Evolutionary conservation across 2,888 invertebrate species (phyloP).

Genomic region (Ectropis crepuscularia): DNA sequence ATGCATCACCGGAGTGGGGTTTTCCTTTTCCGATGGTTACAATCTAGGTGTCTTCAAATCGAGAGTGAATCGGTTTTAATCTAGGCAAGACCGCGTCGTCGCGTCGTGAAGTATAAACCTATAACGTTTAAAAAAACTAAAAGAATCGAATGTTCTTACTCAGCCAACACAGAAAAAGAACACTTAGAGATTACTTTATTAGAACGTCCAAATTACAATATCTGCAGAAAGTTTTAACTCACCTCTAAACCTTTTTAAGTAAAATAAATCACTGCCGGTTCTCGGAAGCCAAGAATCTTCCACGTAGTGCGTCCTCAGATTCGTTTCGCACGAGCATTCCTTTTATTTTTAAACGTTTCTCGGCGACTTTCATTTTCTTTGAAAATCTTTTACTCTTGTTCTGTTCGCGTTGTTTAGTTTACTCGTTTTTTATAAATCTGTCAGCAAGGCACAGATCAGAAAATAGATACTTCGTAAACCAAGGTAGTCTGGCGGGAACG

Average conservation of each 20-base stretch:
- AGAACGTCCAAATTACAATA: neutral
- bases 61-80: no score
- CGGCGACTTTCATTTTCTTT: slow-evolving; percentile 26
- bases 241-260: slow-evolving; percentile 4
- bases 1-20: no score
- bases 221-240: neutral
- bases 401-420: neutral
- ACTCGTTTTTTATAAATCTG: slow-evolving; percentile 9
- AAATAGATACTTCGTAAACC: no score
- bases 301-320: slow-evolving; percentile 13
- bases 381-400: slow-evolving; percentile 11
- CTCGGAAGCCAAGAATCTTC: slow-evolving; percentile 15
- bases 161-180: no score
- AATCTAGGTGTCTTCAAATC: no score
- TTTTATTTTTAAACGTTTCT: slow-evolving; percentile 11
- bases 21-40: no score
- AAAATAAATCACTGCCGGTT: slow-evolving; percentile 3
- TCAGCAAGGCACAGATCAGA: no score
- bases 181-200: no score
- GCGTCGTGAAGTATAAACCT: no score
- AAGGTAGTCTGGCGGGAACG: neutral
- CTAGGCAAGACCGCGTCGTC: no score
- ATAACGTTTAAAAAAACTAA: no score
- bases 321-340: slow-evolving; percentile 25
- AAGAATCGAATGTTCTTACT: no score